These are phyloP conservation scores for Drosophila vallismaia DNA, from an alignment of 2,888 invertebrate genomes.

Conservation along the genomic window DNA sequence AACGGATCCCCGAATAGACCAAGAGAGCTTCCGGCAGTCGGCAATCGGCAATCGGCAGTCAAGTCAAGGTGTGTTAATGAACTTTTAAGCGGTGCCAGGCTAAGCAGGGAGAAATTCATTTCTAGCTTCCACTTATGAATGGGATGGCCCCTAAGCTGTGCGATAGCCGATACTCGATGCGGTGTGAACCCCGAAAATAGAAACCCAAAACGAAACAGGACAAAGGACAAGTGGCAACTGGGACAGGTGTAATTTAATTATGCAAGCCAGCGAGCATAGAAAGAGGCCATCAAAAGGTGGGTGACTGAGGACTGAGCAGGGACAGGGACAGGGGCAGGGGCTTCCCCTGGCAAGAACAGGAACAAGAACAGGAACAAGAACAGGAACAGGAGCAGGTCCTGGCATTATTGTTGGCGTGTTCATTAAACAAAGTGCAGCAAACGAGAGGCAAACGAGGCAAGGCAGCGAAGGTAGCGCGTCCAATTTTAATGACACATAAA, in stretches of 20 bases:
- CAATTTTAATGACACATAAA: slow-evolving; percentile 81
- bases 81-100: slow-evolving; percentile 66
- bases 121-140: not conserved
- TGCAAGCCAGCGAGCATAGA: slow-evolving; percentile 44
- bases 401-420: slow-evolving; percentile 35
- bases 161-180: no score
- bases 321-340: no score
- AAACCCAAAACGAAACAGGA: slow-evolving; percentile 8
- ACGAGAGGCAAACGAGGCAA: slow-evolving; percentile 39
- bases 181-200: slow-evolving; percentile 9
- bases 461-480: slow-evolving; percentile 55
- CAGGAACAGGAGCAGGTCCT: slow-evolving; percentile 26
- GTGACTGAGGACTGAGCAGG: no score
- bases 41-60: no score
- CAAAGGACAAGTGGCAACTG: slow-evolving; percentile 36
- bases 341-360: no score
- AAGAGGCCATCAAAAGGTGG: not conserved
- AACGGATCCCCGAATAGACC: slow-evolving; percentile 21
- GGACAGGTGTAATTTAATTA: slow-evolving; percentile 81
- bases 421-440: slow-evolving; percentile 50
- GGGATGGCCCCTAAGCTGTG: no score
- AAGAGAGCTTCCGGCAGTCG: slow-evolving; percentile 60
- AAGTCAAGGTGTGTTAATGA: slow-evolving; percentile 69
- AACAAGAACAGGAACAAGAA: slow-evolving; percentile 1
- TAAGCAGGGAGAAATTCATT: slow-evolving; percentile 2